Base-by-base conservation (phyloP, 2,888 invertebrate species). In the Drosophila monieri region DNA sequence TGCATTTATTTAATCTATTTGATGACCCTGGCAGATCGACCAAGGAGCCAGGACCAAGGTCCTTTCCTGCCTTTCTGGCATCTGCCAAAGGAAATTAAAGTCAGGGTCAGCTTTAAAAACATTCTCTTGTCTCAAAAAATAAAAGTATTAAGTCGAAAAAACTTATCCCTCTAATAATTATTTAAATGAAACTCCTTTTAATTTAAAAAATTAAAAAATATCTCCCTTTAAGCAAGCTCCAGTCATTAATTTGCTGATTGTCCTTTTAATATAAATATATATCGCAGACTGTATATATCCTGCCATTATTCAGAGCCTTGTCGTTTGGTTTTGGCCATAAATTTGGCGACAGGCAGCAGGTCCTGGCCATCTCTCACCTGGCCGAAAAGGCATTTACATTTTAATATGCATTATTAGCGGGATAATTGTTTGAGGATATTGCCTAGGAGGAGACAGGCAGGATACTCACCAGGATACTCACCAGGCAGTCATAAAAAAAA, bases 391-490 rank as follows among this genome's bases (percentile, higher is more conserved):
- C 39, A 76, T 74, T 78, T 65, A 68, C 71, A 80, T 84, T 80
- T 80, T 78, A 80, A 81, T 80, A 73, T 81, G 72, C 78, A 62
- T 78, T 85, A 81, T 81, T 80, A 77, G 79, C 73, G 54, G 72
- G 75, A 80, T 81, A 80, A 80, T 80, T 74, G 84, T 70, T 77
- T 61, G 51, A 37, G 69, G 74, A 80, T 60, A 84, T 76, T 51
- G 58, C 21, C 76, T 25, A 52, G 51, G 51, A 55, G 52, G 37
- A 52, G 69, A 53, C n/a, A 32, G 3, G 12, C 8, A 35, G 37
- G 14, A 32, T 32, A n/a, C n/a, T n/a, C n/a, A n/a, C n/a, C 27
- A 27, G 27, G 27, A 27, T 9, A 27, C 27, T 9, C 27, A 10
- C 12, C 32, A 0, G 6, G 6, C 18, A 25, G 43, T 9, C 23